Conservation (phyloP, 2,888 invertebrate species). For the Xylocampa areola region DNA sequence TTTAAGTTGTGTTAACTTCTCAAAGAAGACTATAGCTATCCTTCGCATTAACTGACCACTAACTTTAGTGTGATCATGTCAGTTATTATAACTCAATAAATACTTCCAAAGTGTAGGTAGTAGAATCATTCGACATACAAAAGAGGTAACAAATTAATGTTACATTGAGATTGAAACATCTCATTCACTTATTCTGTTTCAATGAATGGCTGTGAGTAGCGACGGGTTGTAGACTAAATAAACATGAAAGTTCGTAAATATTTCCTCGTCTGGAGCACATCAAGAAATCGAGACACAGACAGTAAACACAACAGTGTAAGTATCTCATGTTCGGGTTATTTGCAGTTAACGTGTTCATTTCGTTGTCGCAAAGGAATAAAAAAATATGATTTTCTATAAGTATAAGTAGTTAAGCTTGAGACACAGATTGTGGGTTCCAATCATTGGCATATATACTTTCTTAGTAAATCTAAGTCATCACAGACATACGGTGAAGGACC, state of each 20-base stretch:
- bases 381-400: too few relatives aligned
- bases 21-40: too few relatives aligned
- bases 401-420: too few relatives aligned
- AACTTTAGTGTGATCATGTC: not conserved
- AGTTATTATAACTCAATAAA: constrained; percentile 2
- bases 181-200: constrained; percentile 54
- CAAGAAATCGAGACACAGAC: constrained; percentile 55
- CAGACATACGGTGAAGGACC: too few relatives aligned
- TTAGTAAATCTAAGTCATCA: too few relatives aligned
- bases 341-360: not conserved
- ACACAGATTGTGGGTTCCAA: too few relatives aligned
- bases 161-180: constrained; percentile 49
- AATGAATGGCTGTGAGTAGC: constrained; percentile 48
- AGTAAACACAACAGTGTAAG: constrained; percentile 53
- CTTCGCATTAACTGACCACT: too few relatives aligned
- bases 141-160: constrained; percentile 31
- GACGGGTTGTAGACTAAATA: constrained; percentile 59
- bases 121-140: constrained; percentile 6
- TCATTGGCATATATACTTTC: too few relatives aligned
- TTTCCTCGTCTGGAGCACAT: constrained; percentile 54
- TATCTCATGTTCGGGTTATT: constrained; percentile 12
- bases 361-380: too few relatives aligned
- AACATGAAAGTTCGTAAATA: constrained; percentile 53
- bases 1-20: too few relatives aligned
- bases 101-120: not conserved